Evolutionary conservation across 2,888 invertebrate genomes (phyloP).

Genomic region (Auanema sp.): DNA sequence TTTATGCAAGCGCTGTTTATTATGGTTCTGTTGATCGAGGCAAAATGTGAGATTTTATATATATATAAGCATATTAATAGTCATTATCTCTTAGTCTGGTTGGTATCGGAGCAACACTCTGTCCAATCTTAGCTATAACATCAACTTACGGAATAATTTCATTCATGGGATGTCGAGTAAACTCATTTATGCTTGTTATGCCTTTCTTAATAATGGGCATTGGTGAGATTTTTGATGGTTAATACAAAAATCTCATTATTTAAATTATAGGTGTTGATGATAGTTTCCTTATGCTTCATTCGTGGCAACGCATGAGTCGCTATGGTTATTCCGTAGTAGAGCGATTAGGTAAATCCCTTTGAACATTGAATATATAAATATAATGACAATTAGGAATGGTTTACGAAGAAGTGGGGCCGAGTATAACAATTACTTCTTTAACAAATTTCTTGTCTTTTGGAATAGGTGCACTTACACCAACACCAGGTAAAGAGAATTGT

Average conservation of each 20-base stretch:
- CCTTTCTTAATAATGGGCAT: constrained; percentile 63
- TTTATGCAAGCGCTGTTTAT: constrained; percentile 49
- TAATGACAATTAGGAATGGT: constrained; percentile 39
- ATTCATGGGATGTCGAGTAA: constrained; percentile 47
- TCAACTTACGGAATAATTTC: constrained; percentile 59
- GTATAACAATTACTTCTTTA: constrained; percentile 62
- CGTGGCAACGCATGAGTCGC: constrained; percentile 53
- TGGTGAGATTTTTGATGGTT: constrained; percentile 27
- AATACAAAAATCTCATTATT: background rate
- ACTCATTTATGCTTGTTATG: constrained; percentile 62
- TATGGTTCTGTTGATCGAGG: constrained; percentile 53
- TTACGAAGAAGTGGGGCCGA: constrained; percentile 60
- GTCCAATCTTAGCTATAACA: constrained; percentile 59
- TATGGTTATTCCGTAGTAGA: constrained; percentile 40
- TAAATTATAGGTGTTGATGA: constrained; percentile 54
- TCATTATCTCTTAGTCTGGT: constrained; percentile 26
- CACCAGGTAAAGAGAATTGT: constrained; percentile 46
- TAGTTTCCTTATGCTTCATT: constrained; percentile 59
- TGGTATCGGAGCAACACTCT: constrained; percentile 48
- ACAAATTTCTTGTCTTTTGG: constrained; percentile 63
- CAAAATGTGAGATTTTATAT: constrained; percentile 33
- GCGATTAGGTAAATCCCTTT: constrained; percentile 26
- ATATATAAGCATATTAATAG: background rate
- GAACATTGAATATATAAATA: background rate
- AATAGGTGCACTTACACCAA: constrained; percentile 62